phyloP scores from a whole-genome alignment of 2,797 vertebrate species.

The Phaenicophaeus curvirostris region DNA sequence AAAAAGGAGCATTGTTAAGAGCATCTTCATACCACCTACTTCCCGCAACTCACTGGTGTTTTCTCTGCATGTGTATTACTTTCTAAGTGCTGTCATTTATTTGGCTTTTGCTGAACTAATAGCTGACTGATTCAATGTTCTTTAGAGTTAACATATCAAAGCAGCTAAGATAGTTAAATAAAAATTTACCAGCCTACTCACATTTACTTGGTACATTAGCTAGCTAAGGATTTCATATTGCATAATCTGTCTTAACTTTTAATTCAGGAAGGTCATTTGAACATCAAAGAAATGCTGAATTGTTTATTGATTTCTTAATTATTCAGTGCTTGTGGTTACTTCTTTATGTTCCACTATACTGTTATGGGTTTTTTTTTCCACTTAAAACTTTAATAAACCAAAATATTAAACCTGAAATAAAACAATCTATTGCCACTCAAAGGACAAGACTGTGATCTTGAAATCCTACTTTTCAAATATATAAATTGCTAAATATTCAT shows the following conservation, averaged over 20 bases:
- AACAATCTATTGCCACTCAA: background rate
- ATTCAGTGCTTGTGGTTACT: conserved; percentile 6
- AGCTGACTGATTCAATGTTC: conserved; percentile 15
- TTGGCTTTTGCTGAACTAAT: conserved; percentile 1
- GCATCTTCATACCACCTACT: background rate
- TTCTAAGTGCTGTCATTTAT: background rate
- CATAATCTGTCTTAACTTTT: background rate
- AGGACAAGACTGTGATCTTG: background rate
- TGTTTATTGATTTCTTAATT: conserved; percentile 67
- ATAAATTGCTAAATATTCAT: background rate
- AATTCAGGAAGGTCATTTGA: conserved; percentile 47
- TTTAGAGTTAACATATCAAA: conserved; percentile 41
- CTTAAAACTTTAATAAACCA: conserved; percentile 4
- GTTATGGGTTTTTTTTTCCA: background rate
- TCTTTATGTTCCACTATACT: background rate
- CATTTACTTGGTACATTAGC: conserved; percentile 46
- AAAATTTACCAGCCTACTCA: conserved; percentile 43
- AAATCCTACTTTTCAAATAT: background rate
- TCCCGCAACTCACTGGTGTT: background rate
- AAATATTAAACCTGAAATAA: background rate
- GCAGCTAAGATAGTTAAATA: conserved; percentile 23
- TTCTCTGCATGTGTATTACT: background rate
- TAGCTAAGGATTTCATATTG: conserved; percentile 13
- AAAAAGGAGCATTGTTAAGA: background rate
- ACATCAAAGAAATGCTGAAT: conserved; percentile 33